Evolutionary conservation across 2,888 invertebrate species (phyloP), one percentile per base, ranked within the genome.

Genomic region (Lydus trimaculatus): DNA sequence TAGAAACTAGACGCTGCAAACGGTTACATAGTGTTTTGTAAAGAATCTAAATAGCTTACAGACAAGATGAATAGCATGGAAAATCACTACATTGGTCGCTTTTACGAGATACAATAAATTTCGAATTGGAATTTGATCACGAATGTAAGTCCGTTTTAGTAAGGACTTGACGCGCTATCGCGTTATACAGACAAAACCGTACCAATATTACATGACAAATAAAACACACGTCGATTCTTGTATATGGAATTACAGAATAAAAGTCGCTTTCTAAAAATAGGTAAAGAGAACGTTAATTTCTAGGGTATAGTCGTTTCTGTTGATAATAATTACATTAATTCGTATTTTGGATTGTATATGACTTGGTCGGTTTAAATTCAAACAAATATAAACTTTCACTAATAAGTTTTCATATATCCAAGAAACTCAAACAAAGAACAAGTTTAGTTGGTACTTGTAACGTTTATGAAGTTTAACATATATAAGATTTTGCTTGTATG

Each of bases 21-120:
- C 62, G 39, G 61, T 58, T 64, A 58, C 63, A 65, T 61, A 48
- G 61, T 25, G 67, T 58, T 61, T 65, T 67, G 72, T 72, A 71
- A 78, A 78, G 79, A 78, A 78, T 78, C 78, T 76, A 78, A 78
- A 79, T 78, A 74, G 79, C 75, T 75, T 61, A 63, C 69, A 73
- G 73, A 72, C 66, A 79, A 81, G 82, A 82, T 75, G 80, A 76
- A 82, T 81, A 76, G 79, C 78, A 73, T 72, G 79, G 81, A 82
- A 81, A 82, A 82, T 82, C 82, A 81, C 80, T 80, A 81, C 81
- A 81, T 74, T 79, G 79, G 79, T 78, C 76, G 75, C 73, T 76
- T 78, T 79, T 79, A 78, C 78, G 74, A 79, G 78, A 80, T 79
- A 78, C 79, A 78, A 81, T 82, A 82, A 81, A 82, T 80, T 75